These are phyloP conservation scores for Cephus pygmeus DNA, from an alignment of 2,888 invertebrate genomes.

Conservation along the genomic window DNA sequence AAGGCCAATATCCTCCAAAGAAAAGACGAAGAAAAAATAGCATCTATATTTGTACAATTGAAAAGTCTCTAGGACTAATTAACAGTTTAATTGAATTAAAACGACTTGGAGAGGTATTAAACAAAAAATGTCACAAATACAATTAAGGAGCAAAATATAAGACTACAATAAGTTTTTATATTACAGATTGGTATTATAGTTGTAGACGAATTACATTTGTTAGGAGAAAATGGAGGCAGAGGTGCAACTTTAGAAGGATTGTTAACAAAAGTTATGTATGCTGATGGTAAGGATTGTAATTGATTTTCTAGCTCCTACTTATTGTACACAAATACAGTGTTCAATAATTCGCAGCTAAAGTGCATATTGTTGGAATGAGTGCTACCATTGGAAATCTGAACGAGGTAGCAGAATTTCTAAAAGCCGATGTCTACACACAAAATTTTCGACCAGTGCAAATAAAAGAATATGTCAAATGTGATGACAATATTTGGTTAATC, in stretches of 20 bases:
- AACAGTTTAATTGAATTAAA: slow-evolving; percentile 85
- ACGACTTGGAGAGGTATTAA: slow-evolving; percentile 70
- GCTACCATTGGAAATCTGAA: slow-evolving; percentile 94
- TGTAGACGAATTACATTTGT: slow-evolving; percentile 94
- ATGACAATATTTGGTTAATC: slow-evolving; percentile 71
- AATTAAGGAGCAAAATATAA: neutral
- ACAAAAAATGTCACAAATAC: neutral
- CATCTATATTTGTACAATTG: slow-evolving; percentile 93
- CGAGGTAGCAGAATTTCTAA: slow-evolving; percentile 83
- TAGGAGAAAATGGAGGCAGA: slow-evolving; percentile 85
- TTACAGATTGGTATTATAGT: slow-evolving; percentile 67
- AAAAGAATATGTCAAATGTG: slow-evolving; percentile 85
- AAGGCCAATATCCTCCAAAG: slow-evolving; percentile 86
- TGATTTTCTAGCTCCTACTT: neutral
- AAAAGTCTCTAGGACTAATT: slow-evolving; percentile 88
- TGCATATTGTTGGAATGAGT: slow-evolving; percentile 96
- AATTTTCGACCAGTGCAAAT: slow-evolving; percentile 92
- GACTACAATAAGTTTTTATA: slow-evolving; percentile 10
- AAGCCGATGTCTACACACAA: slow-evolving; percentile 83
- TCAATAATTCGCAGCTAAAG: slow-evolving; percentile 66
- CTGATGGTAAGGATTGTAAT: slow-evolving; percentile 70
- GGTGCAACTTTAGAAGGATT: slow-evolving; percentile 88
- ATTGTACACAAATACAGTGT: slow-evolving; percentile 6
- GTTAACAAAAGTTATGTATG: slow-evolving; percentile 81
- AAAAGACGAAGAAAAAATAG: slow-evolving; percentile 81